phyloP scores from a whole-genome alignment of 2,797 vertebrate genomes.

The Pachyuromys duprasi region DNA sequence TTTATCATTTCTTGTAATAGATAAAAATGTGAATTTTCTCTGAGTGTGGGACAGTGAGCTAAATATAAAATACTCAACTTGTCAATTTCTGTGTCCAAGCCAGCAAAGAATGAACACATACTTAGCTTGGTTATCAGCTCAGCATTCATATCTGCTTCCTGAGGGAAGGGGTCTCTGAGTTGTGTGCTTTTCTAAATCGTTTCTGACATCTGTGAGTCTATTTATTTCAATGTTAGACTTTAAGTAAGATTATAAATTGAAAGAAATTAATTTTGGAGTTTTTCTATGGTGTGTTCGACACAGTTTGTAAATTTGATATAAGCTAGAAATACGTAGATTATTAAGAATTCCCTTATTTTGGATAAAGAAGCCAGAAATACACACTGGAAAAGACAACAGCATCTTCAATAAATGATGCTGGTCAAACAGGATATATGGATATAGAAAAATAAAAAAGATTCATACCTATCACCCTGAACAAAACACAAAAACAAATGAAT shows the following conservation, averaged over 20 bases:
- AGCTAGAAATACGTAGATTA: background rate
- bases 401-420: background rate
- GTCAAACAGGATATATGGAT: background rate
- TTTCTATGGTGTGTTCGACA: background rate
- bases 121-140: background rate
- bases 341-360: background rate
- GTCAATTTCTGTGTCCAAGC: background rate
- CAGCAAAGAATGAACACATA: background rate
- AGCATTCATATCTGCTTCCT: background rate
- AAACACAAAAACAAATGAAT: background rate
- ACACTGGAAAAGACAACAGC: background rate
- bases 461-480: background rate
- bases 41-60: background rate
- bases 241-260: background rate
- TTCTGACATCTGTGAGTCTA: background rate
- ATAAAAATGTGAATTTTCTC: constrained; percentile 70
- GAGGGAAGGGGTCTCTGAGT: background rate
- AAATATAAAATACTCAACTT: constrained; percentile 44
- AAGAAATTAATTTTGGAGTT: background rate
- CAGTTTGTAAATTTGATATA: background rate
- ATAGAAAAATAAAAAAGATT: background rate
- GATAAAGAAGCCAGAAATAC: background rate
- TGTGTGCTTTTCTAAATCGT: background rate
- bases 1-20: constrained; percentile 75
- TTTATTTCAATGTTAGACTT: background rate